phyloP scores from a whole-genome alignment of 2,113 vertebrate species.

The Phalacrocorax pelagicus region DNA sequence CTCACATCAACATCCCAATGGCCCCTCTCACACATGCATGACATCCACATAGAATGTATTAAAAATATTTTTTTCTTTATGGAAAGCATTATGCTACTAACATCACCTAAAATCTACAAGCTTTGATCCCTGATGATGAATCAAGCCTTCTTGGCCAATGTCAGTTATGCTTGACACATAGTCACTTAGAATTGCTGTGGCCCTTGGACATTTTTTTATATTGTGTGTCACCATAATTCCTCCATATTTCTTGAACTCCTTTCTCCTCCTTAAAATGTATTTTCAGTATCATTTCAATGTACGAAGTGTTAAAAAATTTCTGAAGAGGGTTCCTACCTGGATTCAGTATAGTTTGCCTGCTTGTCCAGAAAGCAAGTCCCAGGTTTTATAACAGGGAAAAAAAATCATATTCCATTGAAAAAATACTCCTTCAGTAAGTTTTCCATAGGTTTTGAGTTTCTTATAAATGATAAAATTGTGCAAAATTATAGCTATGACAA shows the following conservation, averaged over 20 bases:
- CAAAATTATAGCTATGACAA: not conserved
- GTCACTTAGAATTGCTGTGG: not conserved
- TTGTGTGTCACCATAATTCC: not conserved
- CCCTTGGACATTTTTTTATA: not conserved
- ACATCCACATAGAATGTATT: not conserved
- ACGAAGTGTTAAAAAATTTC: not conserved
- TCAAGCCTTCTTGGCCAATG: not conserved
- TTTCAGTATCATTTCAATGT: not conserved
- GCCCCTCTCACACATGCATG: not conserved
- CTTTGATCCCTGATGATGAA: not conserved
- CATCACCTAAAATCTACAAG: not conserved
- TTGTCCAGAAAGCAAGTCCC: not conserved
- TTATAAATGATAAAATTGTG: not conserved
- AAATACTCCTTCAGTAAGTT: not conserved
- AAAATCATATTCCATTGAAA: not conserved
- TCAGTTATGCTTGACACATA: not conserved
- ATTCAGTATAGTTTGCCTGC: not conserved
- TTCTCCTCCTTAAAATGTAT: not conserved
- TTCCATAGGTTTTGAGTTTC: not conserved
- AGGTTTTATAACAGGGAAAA: not conserved
- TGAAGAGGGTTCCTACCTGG: not conserved
- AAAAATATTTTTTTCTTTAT: not conserved
- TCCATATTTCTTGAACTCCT: not conserved
- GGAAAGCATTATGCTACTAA: not conserved
- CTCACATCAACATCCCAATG: too few relatives aligned